Percentiles rank a stretch among this genome's conserved stretches.
Conservation (phyloP, 2,888 invertebrate species). For the Koerneria pararmatus region DNA sequence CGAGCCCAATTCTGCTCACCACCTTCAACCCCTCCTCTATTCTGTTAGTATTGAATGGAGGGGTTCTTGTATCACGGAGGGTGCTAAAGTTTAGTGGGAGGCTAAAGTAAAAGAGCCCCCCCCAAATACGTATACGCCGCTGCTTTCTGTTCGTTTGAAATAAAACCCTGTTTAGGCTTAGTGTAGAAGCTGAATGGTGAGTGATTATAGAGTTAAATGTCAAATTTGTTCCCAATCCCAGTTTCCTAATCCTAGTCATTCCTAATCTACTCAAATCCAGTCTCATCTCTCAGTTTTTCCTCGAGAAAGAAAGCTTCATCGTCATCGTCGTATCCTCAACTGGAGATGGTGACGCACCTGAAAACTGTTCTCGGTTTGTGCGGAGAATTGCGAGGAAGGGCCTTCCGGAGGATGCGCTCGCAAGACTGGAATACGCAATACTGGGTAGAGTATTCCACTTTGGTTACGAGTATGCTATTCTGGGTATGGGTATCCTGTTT, state of each 20-base stretch:
- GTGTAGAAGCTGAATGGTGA: too few relatives aligned
- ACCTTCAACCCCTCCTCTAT: too few relatives aligned
- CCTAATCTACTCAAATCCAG: neutral
- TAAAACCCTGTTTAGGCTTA: too few relatives aligned
- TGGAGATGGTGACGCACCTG: constrained; percentile 67
- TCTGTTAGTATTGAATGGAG: too few relatives aligned
- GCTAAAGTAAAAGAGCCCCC: too few relatives aligned
- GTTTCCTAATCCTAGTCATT: neutral
- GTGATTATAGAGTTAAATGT: too few relatives aligned
- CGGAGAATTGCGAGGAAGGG: constrained; percentile 62
- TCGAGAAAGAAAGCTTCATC: constrained; percentile 58
- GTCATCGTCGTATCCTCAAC: constrained; percentile 66
- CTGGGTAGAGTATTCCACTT: constrained; percentile 60
- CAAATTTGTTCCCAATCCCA: neutral
- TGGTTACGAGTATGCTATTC: neutral
- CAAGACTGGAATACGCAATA: constrained; percentile 63
- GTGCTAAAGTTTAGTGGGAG: too few relatives aligned
- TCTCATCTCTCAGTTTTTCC: constrained; percentile 46
- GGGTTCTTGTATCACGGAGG: too few relatives aligned
- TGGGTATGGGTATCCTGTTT: neutral
- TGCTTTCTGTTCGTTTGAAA: too few relatives aligned
- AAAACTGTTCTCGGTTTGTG: constrained; percentile 65
- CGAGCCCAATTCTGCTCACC: too few relatives aligned
- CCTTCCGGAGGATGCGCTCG: constrained; percentile 59
- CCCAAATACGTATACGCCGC: too few relatives aligned